phyloP scores from a whole-genome alignment of 2,888 invertebrate species.

The Euplagia quadripunctaria region DNA sequence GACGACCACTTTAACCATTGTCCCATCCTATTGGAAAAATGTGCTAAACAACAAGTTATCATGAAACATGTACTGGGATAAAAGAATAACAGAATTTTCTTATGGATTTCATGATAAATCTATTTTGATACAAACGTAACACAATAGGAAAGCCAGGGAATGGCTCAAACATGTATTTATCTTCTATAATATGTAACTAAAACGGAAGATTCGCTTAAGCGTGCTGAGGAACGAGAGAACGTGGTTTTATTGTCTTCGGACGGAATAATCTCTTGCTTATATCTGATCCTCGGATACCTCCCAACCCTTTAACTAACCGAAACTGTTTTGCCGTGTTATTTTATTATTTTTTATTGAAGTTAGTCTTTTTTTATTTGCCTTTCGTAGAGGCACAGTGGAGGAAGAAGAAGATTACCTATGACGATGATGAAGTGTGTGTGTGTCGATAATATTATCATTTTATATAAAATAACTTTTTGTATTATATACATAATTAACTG shows the following conservation, averaged over 20 bases:
- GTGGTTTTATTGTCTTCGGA: background rate
- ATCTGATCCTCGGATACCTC: background rate
- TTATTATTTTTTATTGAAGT: too few relatives aligned
- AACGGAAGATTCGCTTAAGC: background rate
- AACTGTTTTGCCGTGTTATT: too few relatives aligned
- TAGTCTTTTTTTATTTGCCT: too few relatives aligned
- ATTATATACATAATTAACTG: too few relatives aligned
- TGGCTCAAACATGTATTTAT: background rate
- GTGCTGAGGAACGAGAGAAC: background rate
- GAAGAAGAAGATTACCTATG: too few relatives aligned
- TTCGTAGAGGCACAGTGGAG: too few relatives aligned
- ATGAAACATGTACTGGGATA: background rate
- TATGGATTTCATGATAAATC: background rate
- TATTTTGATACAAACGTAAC: conserved; percentile 1
- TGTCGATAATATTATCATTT: too few relatives aligned
- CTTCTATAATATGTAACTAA: background rate
- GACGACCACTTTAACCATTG: too few relatives aligned
- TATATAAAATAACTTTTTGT: too few relatives aligned
- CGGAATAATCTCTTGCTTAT: background rate
- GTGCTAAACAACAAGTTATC: background rate
- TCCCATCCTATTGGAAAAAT: too few relatives aligned
- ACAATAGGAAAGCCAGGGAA: background rate
- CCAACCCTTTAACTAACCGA: background rate
- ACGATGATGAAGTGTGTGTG: too few relatives aligned
- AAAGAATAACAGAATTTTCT: background rate